Evolutionary conservation across 2,113 vertebrate species (phyloP).

Genomic region (Sapajus apella): DNA sequence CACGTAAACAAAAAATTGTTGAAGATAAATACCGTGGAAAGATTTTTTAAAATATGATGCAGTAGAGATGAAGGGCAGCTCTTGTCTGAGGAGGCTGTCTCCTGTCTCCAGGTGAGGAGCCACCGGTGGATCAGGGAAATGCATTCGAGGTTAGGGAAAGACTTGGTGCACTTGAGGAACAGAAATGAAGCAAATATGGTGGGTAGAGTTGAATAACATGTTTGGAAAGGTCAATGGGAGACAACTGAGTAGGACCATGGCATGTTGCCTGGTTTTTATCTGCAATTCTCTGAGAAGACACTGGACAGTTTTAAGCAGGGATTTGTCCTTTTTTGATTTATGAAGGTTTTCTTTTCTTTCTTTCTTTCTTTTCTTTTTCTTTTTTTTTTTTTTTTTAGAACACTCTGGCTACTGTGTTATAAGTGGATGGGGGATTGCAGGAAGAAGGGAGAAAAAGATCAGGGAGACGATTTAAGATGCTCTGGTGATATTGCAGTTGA

Average conservation of each 20-base stretch:
- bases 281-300: neutral
- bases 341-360: no score
- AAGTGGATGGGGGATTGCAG: neutral
- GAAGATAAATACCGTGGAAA: neutral
- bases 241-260: rapidly evolving
- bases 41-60: neutral
- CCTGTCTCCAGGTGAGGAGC: rapidly evolving
- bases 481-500: neutral
- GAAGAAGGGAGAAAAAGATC: neutral
- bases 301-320: neutral
- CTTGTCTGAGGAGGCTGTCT: no score
- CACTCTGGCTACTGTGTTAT: neutral
- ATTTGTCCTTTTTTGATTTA: neutral
- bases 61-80: no score
- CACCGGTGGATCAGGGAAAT: neutral
- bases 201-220: neutral
- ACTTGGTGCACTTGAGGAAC: neutral
- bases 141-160: neutral
- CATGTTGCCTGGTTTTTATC: neutral
- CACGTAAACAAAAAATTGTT: neutral
- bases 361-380: neutral
- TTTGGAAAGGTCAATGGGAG: neutral
- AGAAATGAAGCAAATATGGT: neutral
- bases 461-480: neutral
- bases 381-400: neutral